Conservation (phyloP, 2,113 vertebrate species). For the Thamnophis sirtalis region DNA sequence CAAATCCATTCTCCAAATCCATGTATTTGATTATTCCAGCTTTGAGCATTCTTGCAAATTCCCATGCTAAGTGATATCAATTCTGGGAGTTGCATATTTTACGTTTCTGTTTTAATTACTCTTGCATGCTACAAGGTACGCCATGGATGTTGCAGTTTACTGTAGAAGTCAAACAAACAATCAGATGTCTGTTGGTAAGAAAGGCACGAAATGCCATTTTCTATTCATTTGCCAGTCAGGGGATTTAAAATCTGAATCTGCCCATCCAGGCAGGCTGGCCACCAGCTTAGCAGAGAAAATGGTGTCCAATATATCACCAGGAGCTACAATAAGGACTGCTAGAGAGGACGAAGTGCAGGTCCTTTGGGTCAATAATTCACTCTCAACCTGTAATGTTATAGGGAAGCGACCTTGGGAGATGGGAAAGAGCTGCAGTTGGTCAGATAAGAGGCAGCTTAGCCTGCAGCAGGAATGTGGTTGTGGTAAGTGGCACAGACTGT, state of each 20-base stretch:
- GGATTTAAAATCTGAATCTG: not conserved
- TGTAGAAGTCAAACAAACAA: not conserved
- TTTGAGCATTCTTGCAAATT: not conserved
- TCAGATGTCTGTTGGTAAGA: not conserved
- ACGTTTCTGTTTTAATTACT: not conserved
- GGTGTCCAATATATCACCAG: not conserved
- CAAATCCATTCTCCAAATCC: not conserved
- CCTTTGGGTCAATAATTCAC: not conserved
- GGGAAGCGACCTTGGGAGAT: not conserved
- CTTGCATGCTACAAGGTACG: not conserved
- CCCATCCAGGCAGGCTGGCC: not conserved
- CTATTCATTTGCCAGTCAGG: not conserved
- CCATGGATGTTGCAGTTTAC: not conserved
- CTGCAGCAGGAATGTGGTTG: not conserved
- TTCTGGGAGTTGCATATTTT: not conserved
- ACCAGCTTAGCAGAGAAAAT: not conserved
- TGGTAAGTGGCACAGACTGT: not conserved
- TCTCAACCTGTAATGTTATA: not conserved
- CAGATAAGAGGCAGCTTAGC: not conserved
- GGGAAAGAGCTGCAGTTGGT: not conserved
- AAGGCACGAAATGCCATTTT: not conserved
- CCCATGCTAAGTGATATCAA: not conserved
- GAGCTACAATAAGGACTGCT: not conserved
- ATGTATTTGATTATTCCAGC: not conserved
- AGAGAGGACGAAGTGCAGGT: not conserved